These are phyloP conservation scores for Nudaria mundana DNA, from an alignment of 2,888 invertebrate genomes.

Conservation along the genomic window DNA sequence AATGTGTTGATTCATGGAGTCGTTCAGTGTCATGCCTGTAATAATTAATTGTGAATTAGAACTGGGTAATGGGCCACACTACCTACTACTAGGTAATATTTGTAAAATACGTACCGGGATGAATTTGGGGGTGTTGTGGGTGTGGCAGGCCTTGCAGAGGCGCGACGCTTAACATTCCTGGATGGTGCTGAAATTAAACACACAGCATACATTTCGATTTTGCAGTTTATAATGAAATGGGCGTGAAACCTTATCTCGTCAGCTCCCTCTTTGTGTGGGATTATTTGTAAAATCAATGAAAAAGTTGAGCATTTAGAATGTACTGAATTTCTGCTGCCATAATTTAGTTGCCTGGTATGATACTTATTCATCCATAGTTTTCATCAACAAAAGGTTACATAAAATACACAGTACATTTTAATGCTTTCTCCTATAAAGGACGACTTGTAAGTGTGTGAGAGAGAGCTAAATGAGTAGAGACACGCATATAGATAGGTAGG, in stretches of 20 bases:
- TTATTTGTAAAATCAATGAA: neutral
- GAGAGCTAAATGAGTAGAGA: too few relatives aligned
- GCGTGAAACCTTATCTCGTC: too few relatives aligned
- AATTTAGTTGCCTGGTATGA: too few relatives aligned
- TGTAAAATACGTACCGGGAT: constrained; percentile 57
- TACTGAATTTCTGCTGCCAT: neutral
- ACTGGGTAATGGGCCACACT: neutral
- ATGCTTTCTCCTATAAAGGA: too few relatives aligned
- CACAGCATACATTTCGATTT: constrained; percentile 3
- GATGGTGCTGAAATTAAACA: constrained; percentile 68
- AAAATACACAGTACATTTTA: too few relatives aligned
- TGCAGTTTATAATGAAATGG: neutral
- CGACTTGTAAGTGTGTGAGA: too few relatives aligned
- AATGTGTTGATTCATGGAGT: constrained; percentile 79
- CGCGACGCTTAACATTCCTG: constrained; percentile 75
- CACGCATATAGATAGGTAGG: too few relatives aligned
- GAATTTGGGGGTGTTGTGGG: constrained; percentile 79
- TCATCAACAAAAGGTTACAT: too few relatives aligned
- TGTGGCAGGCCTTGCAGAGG: constrained; percentile 77
- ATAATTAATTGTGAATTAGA: constrained; percentile 12
- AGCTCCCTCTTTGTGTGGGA: neutral
- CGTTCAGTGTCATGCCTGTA: constrained; percentile 77
- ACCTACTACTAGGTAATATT: too few relatives aligned
- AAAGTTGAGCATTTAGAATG: neutral
- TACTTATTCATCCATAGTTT: too few relatives aligned